Evolutionary conservation across 2,888 invertebrate species (phyloP), one percentile per base, ranked within the genome.

Genomic region (Temnothorax unifasciatus): DNA sequence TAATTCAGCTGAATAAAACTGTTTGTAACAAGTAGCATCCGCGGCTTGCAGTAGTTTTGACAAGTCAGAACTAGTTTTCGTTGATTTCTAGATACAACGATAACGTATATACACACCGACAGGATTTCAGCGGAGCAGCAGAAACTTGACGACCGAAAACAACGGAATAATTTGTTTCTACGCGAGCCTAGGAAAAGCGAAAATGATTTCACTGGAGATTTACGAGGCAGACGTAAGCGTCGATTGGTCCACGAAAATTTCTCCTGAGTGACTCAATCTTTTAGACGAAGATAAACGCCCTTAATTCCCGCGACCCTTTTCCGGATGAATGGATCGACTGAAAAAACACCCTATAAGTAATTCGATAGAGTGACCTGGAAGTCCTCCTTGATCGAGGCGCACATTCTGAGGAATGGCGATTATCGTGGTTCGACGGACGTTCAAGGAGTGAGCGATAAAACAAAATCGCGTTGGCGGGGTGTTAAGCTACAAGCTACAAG

Each of bases 291-390:
- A 76, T 66, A 81, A 83, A 66, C 74, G 75, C 66, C 66, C 87
- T 79, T 81, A 82, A 87, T 87, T 83, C 68, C 68, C 52, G 66
- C 82, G 82, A 87, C 82, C 83, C 75, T 85, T 85, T 88, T 87
- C 87, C 84, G 25, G 69, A 66, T 66, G 82, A 84, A 18, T 21
- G n/a, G 61, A 61, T 64, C 77, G 83, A 59, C 79, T 61, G 44
- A 61, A 84, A 83, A 74, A 82, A 85, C 50, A 59, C 50, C 47
- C 63, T 63, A 61, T 75, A 73, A 85, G 68, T 71, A 76, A 82
- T 73, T 74, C 71, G 76, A 25, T 74, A 76, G 41, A 64, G 44
- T 82, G 76, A 75, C 44, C 74, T 79, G 77, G 44, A 83, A 83
- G 76, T 75, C 54, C 54, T 64, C 59, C 64, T 47, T 61, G 74